phyloP scores from a whole-genome alignment of 1,140 invertebrate species.

The Vollenhovia emeryi region DNA sequence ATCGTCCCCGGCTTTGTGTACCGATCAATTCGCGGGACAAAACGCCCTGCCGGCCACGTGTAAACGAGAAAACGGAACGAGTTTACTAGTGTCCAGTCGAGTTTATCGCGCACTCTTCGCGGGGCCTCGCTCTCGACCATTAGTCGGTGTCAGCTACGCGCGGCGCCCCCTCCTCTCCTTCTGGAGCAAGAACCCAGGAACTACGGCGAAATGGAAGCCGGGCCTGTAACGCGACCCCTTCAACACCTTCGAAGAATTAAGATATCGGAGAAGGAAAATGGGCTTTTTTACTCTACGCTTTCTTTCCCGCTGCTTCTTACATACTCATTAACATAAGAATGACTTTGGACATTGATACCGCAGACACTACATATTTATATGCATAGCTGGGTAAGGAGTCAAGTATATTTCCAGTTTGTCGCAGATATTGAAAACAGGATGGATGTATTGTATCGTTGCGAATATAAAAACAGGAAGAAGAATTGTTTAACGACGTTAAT shows the following conservation, averaged over 20 bases:
- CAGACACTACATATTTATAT: background rate
- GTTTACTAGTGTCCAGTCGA: slow-evolving; percentile 69
- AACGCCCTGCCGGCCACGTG: slow-evolving; percentile 65
- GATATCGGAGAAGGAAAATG: slow-evolving; percentile 76
- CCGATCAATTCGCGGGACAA: slow-evolving; percentile 60
- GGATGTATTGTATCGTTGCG: background rate
- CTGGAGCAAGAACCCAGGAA: slow-evolving; percentile 70
- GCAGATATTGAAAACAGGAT: too few species aligned
- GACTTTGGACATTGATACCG: background rate
- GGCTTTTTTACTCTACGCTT: slow-evolving; percentile 33
- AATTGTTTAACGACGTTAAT: too few species aligned
- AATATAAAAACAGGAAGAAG: too few species aligned
- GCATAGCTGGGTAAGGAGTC: background rate
- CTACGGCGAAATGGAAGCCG: slow-evolving; percentile 17
- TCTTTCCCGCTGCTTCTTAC: background rate
- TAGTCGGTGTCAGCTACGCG: slow-evolving; percentile 81
- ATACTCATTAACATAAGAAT: background rate
- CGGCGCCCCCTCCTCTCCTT: slow-evolving; percentile 74
- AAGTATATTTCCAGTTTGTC: background rate
- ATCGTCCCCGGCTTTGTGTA: slow-evolving; percentile 15
- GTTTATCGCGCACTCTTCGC: slow-evolving; percentile 73
- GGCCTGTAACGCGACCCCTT: slow-evolving; percentile 80
- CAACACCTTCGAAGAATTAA: slow-evolving; percentile 77
- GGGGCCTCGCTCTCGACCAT: slow-evolving; percentile 70
- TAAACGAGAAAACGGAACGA: slow-evolving; percentile 78